Evolutionary conservation across 1,140 invertebrate species (phyloP).

Genomic region (Mamestra configurata): DNA sequence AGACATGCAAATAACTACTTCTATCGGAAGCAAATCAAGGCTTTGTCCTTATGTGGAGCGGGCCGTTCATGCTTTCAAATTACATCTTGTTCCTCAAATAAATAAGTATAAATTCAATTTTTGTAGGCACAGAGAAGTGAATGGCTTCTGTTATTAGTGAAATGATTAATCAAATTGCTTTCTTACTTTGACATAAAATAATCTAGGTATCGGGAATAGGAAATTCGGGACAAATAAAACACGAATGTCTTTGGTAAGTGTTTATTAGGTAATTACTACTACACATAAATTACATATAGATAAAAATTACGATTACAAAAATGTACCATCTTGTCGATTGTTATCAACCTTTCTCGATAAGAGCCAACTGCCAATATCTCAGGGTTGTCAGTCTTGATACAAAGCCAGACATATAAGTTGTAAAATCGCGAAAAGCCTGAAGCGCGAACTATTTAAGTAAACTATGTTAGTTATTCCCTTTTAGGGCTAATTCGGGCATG

Average conservation of each 20-base stretch:
- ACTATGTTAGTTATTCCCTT: neutral
- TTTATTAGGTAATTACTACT: conserved; percentile 65
- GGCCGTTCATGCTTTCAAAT: conserved; percentile 54
- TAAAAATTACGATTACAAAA: conserved; percentile 72
- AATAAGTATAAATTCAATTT: neutral
- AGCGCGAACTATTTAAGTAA: neutral
- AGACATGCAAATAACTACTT: conserved; percentile 69
- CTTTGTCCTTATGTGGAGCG: conserved; percentile 59
- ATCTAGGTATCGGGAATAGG: neutral
- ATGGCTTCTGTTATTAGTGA: too few species aligned
- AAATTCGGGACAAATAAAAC: conserved; percentile 58
- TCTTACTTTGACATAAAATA: neutral
- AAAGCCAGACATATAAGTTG: conserved; percentile 5
- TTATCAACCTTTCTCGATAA: neutral
- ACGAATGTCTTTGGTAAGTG: conserved; percentile 74
- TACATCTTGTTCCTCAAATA: neutral
- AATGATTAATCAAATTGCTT: too few species aligned
- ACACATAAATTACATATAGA: conserved; percentile 65
- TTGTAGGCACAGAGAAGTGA: too few species aligned
- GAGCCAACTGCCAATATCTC: neutral
- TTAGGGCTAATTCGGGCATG: neutral
- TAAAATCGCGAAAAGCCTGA: conserved; percentile 13
- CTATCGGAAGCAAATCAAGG: conserved; percentile 71
- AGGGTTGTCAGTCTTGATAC: conserved; percentile 32
- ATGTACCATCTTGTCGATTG: conserved; percentile 56